Evolutionary conservation across 2,797 vertebrate genomes (phyloP).

Genomic region (Phoeniculus purpureus): DNA sequence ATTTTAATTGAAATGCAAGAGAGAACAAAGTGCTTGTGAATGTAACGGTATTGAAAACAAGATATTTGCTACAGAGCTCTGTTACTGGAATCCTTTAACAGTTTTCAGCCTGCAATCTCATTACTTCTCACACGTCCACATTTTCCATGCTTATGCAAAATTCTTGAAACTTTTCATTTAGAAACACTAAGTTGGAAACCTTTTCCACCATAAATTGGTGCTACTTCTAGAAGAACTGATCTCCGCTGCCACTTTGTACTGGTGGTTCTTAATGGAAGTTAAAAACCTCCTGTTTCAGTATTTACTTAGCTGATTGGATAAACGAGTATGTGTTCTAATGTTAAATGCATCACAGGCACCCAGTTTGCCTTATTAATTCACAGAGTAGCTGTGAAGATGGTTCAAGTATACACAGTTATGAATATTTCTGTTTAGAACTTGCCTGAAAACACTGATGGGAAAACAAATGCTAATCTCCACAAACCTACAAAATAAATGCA

Average conservation of each 20-base stretch:
- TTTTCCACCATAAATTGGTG: neutral
- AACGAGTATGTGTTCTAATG: neutral
- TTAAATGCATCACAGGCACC: neutral
- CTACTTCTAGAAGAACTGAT: neutral
- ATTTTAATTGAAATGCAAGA: slow-evolving; percentile 57
- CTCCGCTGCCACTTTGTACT: neutral
- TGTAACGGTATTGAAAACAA: slow-evolving; percentile 6
- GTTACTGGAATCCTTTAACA: neutral
- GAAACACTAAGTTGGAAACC: neutral
- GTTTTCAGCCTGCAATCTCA: slow-evolving; percentile 11
- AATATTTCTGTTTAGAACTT: neutral
- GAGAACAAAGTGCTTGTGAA: slow-evolving; percentile 49
- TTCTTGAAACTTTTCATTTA: neutral
- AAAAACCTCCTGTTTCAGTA: neutral
- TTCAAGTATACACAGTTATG: neutral
- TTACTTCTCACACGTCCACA: slow-evolving; percentile 1
- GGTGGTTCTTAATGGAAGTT: neutral
- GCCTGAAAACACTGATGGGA: neutral
- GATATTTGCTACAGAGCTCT: slow-evolving; percentile 6
- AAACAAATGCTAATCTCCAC: neutral
- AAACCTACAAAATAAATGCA: neutral
- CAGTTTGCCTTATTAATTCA: neutral
- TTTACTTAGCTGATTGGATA: neutral
- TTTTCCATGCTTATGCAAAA: slow-evolving; percentile 26
- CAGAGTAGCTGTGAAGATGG: neutral